phyloP scores from a whole-genome alignment of 2,888 invertebrate genomes.

The Acrobeloides nanus region DNA sequence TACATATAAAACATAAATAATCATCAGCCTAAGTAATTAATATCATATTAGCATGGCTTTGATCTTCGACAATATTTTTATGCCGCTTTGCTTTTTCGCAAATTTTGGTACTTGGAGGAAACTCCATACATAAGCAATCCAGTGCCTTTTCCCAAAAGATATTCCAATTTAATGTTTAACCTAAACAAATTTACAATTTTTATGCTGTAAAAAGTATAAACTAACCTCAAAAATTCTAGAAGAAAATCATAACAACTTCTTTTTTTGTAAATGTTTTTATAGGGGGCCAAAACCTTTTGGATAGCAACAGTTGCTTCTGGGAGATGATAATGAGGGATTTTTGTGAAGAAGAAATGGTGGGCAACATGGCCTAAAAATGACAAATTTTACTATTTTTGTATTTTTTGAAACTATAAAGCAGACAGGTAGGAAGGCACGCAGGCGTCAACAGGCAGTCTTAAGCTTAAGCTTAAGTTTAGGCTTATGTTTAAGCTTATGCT shows the following conservation, averaged over 20 bases:
- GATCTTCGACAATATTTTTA: too few relatives aligned
- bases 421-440: too few relatives aligned
- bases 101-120: constrained; percentile 30
- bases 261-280: constrained; percentile 41
- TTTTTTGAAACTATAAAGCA: too few relatives aligned
- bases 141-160: constrained; percentile 44
- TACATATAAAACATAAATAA: too few relatives aligned
- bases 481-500: too few relatives aligned
- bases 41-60: too few relatives aligned
- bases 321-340: constrained; percentile 48
- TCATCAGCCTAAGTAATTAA: too few relatives aligned
- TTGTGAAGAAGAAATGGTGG: constrained; percentile 51
- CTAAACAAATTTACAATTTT: constrained; percentile 27
- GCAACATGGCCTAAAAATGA: constrained; percentile 43
- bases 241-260: constrained; percentile 40
- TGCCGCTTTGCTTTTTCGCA: constrained; percentile 2
- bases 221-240: constrained; percentile 40
- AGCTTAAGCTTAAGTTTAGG: constrained; percentile 3
- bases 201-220: constrained; percentile 33
- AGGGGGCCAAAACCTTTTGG: constrained; percentile 28
- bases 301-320: constrained; percentile 44
- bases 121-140: constrained; percentile 47
- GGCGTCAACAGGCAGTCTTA: too few relatives aligned
- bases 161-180: constrained; percentile 42
- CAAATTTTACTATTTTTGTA: not conserved